Evolutionary conservation across 2,113 vertebrate genomes (phyloP), one percentile per base, ranked within the genome.

Genomic region (Peromyscus californicus): DNA sequence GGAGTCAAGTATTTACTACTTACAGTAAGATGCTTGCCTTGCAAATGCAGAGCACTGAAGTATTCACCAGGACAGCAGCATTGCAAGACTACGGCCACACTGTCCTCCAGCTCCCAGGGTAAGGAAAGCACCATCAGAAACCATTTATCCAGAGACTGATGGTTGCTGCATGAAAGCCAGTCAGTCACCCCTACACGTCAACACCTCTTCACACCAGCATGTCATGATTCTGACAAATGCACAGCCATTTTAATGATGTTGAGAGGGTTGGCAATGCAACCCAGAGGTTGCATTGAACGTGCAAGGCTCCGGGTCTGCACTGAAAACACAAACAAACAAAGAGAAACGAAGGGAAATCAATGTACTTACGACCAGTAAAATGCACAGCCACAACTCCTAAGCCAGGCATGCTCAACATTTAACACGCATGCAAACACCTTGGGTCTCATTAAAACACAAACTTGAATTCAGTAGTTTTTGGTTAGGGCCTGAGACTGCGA

Each of bases 401-500:
- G 24, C 29, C 24, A 84, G 10, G 90, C 76, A 76, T 83, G 74
- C 69, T 94, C 91, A 96, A 78, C 94, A 33, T 95, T 93, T 70
- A 89, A 92, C 79, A 70, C 91, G 63, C 51, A 84, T 31, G 83
- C 21, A 79, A 82, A 92, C n/a, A 85, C 94, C 92, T 80, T 76
- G 15, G 45, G 74, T 93, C 89, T 95, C 61, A 65, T 89, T 86
- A 93, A 97, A 94, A 51, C 33, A 93, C 29, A 79, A 67, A 94
- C 80, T 96, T 82, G 89, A 65, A 76, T 86, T 78, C 61, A 80
- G 59, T 69, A 74, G 70, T 31, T 96, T 70, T 88, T 29, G 78
- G 24, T 10, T 31, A 16, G n/a, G 26, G 74, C 31, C 65, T 72
- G 54, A 91, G 29, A 89, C 90, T 45, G 70, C 24, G 11, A n/a